Conservation (phyloP, 2,113 vertebrate species). For the Anguilla japonica region DNA sequence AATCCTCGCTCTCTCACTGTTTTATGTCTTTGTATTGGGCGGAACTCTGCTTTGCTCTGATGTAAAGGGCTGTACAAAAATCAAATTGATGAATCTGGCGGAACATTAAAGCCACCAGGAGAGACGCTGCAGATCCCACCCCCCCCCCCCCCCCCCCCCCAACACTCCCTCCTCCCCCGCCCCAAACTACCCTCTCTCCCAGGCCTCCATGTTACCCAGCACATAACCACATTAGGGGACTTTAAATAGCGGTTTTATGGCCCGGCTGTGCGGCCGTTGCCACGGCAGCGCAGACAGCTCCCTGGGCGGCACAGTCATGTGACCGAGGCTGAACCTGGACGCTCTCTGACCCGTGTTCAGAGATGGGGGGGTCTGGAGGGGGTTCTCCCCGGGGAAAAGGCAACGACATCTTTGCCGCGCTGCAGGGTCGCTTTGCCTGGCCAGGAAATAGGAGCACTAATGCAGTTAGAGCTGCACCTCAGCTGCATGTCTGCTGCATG, state of each 20-base stretch:
- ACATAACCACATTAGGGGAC: slow-evolving; percentile 14
- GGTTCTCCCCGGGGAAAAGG: no score
- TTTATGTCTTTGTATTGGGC: no score
- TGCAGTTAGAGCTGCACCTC: neutral
- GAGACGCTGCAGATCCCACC: no score
- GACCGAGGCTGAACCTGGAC: neutral
- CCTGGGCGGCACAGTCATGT: neutral
- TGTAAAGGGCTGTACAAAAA: no score
- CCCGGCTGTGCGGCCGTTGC: neutral
- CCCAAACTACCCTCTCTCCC: neutral
- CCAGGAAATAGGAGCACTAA: neutral
- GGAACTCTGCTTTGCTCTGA: no score
- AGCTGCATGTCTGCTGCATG: no score
- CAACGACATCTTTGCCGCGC: neutral
- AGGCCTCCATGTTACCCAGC: slow-evolving; percentile 1
- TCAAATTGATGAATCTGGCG: no score
- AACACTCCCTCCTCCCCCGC: no score
- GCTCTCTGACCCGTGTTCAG: neutral
- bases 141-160: no score
- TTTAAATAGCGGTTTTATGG: slow-evolving; percentile 22
- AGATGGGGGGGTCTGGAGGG: no score
- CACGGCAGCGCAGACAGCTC: slow-evolving; percentile 13
- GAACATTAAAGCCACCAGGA: no score
- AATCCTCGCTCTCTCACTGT: no score
- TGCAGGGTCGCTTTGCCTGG: neutral